A percentile compares a stretch with the other conserved stretches of the same genome.
Evolutionary conservation across 2,113 vertebrate species (phyloP).

Genomic region (Oxygymnocypris stewartii): DNA sequence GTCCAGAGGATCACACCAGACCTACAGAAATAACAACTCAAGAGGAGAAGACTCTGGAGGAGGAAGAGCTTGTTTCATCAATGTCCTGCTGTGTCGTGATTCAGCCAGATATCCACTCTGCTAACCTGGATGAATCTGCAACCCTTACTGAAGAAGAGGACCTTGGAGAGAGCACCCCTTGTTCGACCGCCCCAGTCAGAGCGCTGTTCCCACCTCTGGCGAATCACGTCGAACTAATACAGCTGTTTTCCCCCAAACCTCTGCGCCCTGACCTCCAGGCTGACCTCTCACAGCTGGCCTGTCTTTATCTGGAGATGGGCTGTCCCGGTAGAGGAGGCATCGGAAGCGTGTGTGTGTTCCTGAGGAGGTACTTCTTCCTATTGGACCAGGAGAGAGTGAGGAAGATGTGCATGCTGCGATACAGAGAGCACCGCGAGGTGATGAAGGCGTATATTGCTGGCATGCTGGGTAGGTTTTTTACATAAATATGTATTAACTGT

Average conservation of each 20-base stretch:
- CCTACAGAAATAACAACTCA: constrained; percentile 16
- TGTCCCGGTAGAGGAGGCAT: constrained; percentile 68
- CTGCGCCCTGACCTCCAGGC: constrained; percentile 73
- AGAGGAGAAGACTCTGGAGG: constrained; percentile 58
- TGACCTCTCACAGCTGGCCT: constrained; percentile 79
- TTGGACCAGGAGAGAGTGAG: constrained; percentile 86
- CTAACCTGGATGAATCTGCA: constrained; percentile 34
- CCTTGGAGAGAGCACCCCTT: constrained; percentile 28
- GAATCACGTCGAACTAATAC: constrained; percentile 64
- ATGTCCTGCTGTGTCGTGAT: constrained; percentile 31
- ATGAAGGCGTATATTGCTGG: constrained; percentile 82
- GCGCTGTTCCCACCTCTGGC: not conserved
- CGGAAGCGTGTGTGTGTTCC: constrained; percentile 73
- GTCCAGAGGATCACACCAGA: constrained; percentile 51
- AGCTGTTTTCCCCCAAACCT: constrained; percentile 68
- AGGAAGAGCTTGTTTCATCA: constrained; percentile 44
- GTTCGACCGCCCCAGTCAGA: constrained; percentile 9
- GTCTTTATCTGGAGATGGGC: constrained; percentile 83
- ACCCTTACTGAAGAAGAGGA: constrained; percentile 41
- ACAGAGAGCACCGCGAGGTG: constrained; percentile 69
- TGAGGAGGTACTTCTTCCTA: constrained; percentile 87
- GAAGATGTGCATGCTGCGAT: constrained; percentile 79
- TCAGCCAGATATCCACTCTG: constrained; percentile 46
- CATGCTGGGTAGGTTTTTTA: constrained; percentile 80
- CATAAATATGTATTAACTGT: not conserved